phyloP scores from a whole-genome alignment of 2,888 invertebrate genomes.

The Drosophila anomalata region DNA sequence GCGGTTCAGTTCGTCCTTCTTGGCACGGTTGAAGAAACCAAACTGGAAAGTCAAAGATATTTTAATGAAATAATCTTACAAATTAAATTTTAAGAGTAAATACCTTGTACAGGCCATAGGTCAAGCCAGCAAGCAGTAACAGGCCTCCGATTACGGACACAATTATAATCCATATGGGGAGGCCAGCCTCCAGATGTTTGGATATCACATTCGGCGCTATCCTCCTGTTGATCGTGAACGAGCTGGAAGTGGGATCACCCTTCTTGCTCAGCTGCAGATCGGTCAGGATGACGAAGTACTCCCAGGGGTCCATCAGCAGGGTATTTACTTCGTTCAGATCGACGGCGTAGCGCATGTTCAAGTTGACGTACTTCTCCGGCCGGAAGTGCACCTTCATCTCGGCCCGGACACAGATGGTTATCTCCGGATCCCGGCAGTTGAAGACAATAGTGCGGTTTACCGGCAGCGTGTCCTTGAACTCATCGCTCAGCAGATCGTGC shows the following conservation, averaged over 20 bases:
- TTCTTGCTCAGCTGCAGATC: constrained; percentile 76
- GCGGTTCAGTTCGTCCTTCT: constrained; percentile 84
- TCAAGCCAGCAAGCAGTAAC: constrained; percentile 82
- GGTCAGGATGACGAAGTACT: constrained; percentile 82
- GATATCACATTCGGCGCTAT: constrained; percentile 83
- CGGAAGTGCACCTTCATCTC: constrained; percentile 81
- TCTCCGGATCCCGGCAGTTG: constrained; percentile 81
- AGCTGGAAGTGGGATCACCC: constrained; percentile 69
- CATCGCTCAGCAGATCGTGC: constrained; percentile 79
- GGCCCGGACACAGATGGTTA: constrained; percentile 81
- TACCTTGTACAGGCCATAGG: constrained; percentile 83
- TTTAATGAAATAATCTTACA: background rate
- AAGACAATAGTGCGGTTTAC: constrained; percentile 84
- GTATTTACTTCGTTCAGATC: constrained; percentile 83
- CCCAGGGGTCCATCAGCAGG: constrained; percentile 83
- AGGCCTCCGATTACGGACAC: constrained; percentile 84
- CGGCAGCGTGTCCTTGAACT: constrained; percentile 80
- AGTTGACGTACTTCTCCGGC: constrained; percentile 76
- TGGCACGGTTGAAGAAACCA: constrained; percentile 85
- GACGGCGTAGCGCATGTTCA: constrained; percentile 80
- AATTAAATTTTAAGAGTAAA: constrained; percentile 1
- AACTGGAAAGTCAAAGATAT: constrained; percentile 69
- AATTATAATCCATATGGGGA: constrained; percentile 84
- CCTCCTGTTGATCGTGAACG: constrained; percentile 73
- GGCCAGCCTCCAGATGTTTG: constrained; percentile 78